Evolutionary conservation across 2,888 invertebrate species (phyloP).

Genomic region (Lycaena phlaeas): DNA sequence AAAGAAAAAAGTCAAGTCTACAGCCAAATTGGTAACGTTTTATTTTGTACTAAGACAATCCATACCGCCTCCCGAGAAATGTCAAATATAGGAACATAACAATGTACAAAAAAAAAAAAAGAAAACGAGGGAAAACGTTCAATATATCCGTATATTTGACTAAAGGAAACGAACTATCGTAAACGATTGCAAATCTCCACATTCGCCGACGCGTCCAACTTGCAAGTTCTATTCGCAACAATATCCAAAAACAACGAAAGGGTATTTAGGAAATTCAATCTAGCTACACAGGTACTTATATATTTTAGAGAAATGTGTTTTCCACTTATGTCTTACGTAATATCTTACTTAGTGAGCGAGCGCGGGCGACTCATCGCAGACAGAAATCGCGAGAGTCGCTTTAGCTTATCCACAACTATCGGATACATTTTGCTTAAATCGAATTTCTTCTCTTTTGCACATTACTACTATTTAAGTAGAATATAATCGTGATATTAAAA

Average conservation of each 20-base stretch:
- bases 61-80: slow-evolving; percentile 44
- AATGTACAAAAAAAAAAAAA: slow-evolving; percentile 15
- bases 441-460: slow-evolving; percentile 30
- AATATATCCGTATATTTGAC: slow-evolving; percentile 12
- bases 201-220: slow-evolving; percentile 20
- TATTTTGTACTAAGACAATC: slow-evolving; percentile 35
- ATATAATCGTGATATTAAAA: slow-evolving; percentile 5
- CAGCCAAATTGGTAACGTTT: slow-evolving; percentile 51
- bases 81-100: slow-evolving; percentile 24
- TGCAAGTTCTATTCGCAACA: slow-evolving; percentile 39
- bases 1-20: slow-evolving; percentile 31
- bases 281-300: slow-evolving; percentile 67
- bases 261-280: slow-evolving; percentile 56
- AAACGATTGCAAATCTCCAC: slow-evolving; percentile 3
- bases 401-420: slow-evolving; percentile 47
- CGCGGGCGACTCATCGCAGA: slow-evolving; percentile 21
- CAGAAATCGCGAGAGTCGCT: slow-evolving; percentile 18
- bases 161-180: slow-evolving; percentile 10
- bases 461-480: slow-evolving; percentile 13
- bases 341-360: slow-evolving; percentile 45
- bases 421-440: slow-evolving; percentile 60
- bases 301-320: slow-evolving; percentile 23
- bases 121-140: slow-evolving; percentile 14
- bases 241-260: slow-evolving; percentile 41
- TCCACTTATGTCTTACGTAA: slow-evolving; percentile 62